Percentiles rank a stretch among this genome's conserved stretches.
phyloP scores from a whole-genome alignment of 2,888 invertebrate species.

The Melitaea athalia region DNA sequence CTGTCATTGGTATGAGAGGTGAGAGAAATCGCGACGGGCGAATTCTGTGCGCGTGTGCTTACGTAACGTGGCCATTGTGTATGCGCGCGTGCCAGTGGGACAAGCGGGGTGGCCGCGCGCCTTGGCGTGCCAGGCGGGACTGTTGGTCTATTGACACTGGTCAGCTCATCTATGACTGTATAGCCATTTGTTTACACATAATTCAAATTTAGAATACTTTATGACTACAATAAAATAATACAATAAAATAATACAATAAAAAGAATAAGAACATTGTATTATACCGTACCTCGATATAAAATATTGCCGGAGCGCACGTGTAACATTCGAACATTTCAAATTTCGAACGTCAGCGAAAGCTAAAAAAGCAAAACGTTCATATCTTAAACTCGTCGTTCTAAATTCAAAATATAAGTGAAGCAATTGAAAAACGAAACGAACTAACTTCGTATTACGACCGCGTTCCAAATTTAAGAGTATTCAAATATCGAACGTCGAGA shows the following conservation, averaged over 20 bases:
- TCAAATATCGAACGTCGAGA: slow-evolving; percentile 78
- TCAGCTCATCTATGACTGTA: slow-evolving; percentile 15
- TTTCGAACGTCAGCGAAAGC: slow-evolving; percentile 47
- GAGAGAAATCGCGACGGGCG: slow-evolving; percentile 74
- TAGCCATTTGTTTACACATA: neutral
- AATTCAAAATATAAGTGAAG: slow-evolving; percentile 80
- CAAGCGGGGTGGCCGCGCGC: slow-evolving; percentile 58
- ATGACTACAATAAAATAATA: neutral
- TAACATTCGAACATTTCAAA: slow-evolving; percentile 40
- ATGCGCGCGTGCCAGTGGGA: slow-evolving; percentile 61
- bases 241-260: neutral
- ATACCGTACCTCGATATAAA: slow-evolving; percentile 18
- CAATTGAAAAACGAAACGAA: slow-evolving; percentile 80
- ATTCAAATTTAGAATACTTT: slow-evolving; percentile 1
- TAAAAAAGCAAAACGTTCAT: slow-evolving; percentile 51
- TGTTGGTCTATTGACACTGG: slow-evolving; percentile 25
- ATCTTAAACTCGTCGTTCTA: slow-evolving; percentile 71
- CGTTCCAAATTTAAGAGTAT: slow-evolving; percentile 79
- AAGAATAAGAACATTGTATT: slow-evolving; percentile 7
- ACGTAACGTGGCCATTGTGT: slow-evolving; percentile 48
- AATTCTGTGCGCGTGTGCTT: slow-evolving; percentile 74
- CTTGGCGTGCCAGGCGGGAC: slow-evolving; percentile 21
- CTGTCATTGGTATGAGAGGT: slow-evolving; percentile 68
- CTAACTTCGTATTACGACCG: slow-evolving; percentile 76
- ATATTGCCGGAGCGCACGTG: slow-evolving; percentile 23